Evolutionary conservation across 2,113 vertebrate species (phyloP).

Genomic region (Clinocottus analis): DNA sequence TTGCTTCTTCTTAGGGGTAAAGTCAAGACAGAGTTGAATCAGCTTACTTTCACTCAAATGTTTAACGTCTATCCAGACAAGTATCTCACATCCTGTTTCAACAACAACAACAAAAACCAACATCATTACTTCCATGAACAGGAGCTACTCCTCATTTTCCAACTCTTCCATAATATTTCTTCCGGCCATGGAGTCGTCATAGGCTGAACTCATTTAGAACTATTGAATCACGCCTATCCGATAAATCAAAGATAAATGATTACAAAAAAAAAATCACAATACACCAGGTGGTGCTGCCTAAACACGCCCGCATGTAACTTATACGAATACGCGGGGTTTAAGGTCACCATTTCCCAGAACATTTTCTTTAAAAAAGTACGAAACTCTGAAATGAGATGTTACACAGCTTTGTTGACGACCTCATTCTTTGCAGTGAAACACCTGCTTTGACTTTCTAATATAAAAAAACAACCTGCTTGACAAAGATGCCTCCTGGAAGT

Average conservation of each 20-base stretch:
- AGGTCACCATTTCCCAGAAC: background rate
- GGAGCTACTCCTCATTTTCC: background rate
- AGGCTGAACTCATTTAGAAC: background rate
- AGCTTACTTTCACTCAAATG: background rate
- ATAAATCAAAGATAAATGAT: background rate
- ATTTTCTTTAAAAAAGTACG: background rate
- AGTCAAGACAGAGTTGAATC: no score
- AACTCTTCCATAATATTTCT: no score
- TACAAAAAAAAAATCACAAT: background rate
- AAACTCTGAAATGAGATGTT: background rate
- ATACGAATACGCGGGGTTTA: background rate
- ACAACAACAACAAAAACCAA: background rate
- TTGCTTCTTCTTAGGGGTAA: background rate
- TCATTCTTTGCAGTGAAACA: background rate
- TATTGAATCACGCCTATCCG: background rate
- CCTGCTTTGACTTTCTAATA: background rate
- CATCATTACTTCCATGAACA: background rate
- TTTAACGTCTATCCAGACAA: background rate
- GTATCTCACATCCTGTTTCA: background rate
- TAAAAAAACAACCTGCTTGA: background rate
- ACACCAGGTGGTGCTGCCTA: no score
- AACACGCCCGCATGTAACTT: background rate
- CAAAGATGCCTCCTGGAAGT: background rate
- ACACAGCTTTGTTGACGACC: background rate
- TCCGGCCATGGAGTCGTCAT: background rate